Evolutionary conservation across 1,140 invertebrate genomes (phyloP).

Genomic region (Melitaea cinxia): DNA sequence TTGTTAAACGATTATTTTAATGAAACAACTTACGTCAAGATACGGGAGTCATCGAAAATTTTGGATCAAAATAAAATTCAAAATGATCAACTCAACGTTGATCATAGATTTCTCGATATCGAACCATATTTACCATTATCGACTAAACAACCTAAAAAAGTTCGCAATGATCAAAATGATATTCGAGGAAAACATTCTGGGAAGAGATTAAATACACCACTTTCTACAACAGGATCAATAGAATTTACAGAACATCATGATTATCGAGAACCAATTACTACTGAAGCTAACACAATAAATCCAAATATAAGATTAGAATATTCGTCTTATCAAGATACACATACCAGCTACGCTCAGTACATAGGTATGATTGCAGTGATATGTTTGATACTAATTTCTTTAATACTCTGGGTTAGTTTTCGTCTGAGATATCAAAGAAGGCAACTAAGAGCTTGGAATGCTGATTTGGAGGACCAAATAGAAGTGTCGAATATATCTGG

Average conservation of each 20-base stretch:
- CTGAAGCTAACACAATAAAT: conserved; percentile 48
- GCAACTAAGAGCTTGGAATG: conserved; percentile 60
- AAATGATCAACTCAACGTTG: conserved; percentile 57
- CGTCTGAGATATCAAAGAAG: conserved; percentile 69
- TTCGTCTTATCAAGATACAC: conserved; percentile 59
- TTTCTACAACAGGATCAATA: conserved; percentile 38
- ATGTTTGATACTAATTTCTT: conserved; percentile 61
- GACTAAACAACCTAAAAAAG: conserved; percentile 41
- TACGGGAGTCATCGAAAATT: conserved; percentile 52
- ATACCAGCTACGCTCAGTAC: conserved; percentile 61
- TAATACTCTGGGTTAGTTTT: conserved; percentile 77
- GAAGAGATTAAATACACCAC: conserved; percentile 65
- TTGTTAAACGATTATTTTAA: conserved; percentile 54
- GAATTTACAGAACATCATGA: conserved; percentile 39
- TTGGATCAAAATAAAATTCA: conserved; percentile 59
- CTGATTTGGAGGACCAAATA: conserved; percentile 83
- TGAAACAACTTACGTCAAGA: conserved; percentile 47
- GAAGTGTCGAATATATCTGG: conserved; percentile 86
- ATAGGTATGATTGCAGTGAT: conserved; percentile 62
- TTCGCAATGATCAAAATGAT: too few species aligned
- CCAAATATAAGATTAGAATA: conserved; percentile 64
- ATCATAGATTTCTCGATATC: conserved; percentile 60
- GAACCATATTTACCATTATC: conserved; percentile 43
- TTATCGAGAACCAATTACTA: conserved; percentile 33
- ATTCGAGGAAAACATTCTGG: conserved; percentile 52